Conservation (phyloP, 2,797 vertebrate species). For the Sus cebifrons region DNA sequence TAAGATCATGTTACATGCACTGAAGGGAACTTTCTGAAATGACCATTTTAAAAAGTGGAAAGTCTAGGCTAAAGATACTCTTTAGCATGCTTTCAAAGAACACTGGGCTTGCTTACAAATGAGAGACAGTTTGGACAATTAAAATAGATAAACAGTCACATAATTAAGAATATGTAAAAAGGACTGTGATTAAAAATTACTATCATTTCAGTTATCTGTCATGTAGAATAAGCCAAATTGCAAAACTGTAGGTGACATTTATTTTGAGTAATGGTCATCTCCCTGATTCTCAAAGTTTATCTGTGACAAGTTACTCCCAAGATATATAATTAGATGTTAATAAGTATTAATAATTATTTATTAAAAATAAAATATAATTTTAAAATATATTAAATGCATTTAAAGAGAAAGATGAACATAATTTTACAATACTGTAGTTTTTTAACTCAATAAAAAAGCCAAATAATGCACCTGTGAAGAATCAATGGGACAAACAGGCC, state of each 20-base stretch:
- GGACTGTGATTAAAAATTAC: neutral
- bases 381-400: constrained; percentile 3
- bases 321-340: neutral
- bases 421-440: constrained; percentile 39
- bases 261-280: neutral
- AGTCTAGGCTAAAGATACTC: neutral
- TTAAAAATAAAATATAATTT: neutral
- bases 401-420: neutral
- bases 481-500: neutral
- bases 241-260: neutral
- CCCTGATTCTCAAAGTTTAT: neutral
- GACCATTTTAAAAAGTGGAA: constrained; percentile 13
- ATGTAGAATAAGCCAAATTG: constrained; percentile 13
- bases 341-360: neutral
- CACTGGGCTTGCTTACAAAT: neutral
- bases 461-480: neutral
- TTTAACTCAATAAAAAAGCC: constrained; percentile 24
- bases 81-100: constrained; percentile 12
- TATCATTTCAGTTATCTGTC: constrained; percentile 20
- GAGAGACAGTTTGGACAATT: neutral
- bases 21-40: constrained; percentile 45
- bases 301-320: neutral
- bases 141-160: constrained; percentile 7
- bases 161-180: constrained; percentile 22
- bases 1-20: neutral